Percentiles rank a stretch among this genome's conserved stretches.
Evolutionary conservation across 2,888 invertebrate species (phyloP).

Genomic region (Linyphia triangularis): DNA sequence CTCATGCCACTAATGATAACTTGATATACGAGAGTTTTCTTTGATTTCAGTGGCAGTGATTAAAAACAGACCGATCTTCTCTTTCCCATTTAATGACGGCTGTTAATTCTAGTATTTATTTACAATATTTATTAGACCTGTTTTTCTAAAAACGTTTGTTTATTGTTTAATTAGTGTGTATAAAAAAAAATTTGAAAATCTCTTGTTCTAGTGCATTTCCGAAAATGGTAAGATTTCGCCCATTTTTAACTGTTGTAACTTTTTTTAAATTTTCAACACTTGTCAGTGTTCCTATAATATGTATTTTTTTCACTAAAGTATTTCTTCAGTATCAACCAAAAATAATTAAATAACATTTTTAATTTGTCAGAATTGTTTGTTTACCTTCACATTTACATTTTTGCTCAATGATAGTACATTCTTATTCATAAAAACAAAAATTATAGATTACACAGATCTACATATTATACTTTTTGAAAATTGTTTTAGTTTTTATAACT

Average conservation of each 20-base stretch:
- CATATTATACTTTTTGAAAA: no score
- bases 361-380: no score
- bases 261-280: background rate
- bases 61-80: background rate
- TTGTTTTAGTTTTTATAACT: no score
- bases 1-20: background rate
- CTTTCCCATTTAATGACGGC: constrained; percentile 37
- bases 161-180: background rate
- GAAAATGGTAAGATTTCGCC: constrained; percentile 28
- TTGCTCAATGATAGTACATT: no score
- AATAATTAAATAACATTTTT: no score
- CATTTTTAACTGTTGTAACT: background rate
- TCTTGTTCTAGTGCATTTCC: background rate
- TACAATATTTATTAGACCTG: background rate
- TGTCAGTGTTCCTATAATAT: no score
- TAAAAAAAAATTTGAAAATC: background rate
- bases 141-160: background rate
- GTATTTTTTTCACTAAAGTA: no score
- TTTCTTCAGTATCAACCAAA: no score
- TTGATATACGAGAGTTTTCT: background rate
- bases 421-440: no score
- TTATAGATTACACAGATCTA: no score
- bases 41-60: background rate
- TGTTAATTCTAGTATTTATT: constrained; percentile 1
- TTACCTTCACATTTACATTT: no score